phyloP scores from a whole-genome alignment of 2,797 vertebrate species.

The Lepus townsendii region DNA sequence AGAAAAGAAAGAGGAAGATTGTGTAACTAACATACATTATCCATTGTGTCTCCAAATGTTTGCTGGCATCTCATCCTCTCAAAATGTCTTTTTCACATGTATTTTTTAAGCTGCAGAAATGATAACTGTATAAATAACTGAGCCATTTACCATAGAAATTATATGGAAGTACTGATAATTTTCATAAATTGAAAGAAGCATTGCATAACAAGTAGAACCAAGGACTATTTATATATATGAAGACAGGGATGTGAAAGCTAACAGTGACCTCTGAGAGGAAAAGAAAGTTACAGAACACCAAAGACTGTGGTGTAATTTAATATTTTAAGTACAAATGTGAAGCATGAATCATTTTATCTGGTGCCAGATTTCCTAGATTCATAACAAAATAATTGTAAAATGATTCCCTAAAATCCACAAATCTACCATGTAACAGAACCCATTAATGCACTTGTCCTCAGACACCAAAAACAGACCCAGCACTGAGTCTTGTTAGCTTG shows the following conservation, averaged over 20 bases:
- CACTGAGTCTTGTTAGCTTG: neutral
- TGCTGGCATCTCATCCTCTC: neutral
- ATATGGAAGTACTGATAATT: neutral
- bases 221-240: neutral
- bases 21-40: neutral
- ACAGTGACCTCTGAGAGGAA: constrained; percentile 45
- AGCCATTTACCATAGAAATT: neutral
- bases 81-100: neutral
- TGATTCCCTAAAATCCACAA: neutral
- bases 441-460: constrained; percentile 28
- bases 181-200: constrained; percentile 29
- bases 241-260: neutral
- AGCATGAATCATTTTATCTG: constrained; percentile 62
- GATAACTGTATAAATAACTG: neutral
- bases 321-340: constrained; percentile 65
- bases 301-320: constrained; percentile 41
- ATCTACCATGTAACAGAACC: neutral
- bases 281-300: constrained; percentile 27
- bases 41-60: neutral
- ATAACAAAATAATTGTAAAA: constrained; percentile 51
- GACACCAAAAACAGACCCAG: neutral
- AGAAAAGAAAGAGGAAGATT: neutral
- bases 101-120: constrained; percentile 51
- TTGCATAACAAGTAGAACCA: neutral
- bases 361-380: constrained; percentile 61